Percentiles rank a stretch among this genome's conserved stretches.
phyloP scores from a whole-genome alignment of 1,140 invertebrate genomes.

The Bombus waltoni region DNA sequence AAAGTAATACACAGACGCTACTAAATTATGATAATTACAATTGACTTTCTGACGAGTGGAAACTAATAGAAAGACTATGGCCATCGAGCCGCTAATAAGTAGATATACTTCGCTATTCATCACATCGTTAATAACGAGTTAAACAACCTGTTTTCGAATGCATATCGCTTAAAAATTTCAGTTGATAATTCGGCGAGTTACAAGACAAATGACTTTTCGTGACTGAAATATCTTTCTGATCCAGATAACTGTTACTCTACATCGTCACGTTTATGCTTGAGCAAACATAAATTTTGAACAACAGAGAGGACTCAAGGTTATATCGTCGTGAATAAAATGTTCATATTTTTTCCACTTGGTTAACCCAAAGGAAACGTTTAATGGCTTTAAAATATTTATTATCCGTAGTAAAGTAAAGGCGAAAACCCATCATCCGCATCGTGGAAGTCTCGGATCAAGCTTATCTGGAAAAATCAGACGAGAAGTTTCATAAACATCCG shows the following conservation, averaged over 20 bases:
- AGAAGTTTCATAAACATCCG: neutral
- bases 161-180: too few species aligned
- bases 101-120: too few species aligned
- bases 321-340: neutral
- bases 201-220: too few species aligned
- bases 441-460: neutral
- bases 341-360: neutral
- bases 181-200: too few species aligned
- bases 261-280: neutral
- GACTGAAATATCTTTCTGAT: too few species aligned
- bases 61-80: too few species aligned
- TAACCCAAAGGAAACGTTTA: neutral
- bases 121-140: too few species aligned
- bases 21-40: too few species aligned
- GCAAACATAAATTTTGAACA: neutral
- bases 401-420: neutral
- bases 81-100: too few species aligned
- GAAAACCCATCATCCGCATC: neutral
- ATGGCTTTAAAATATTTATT: constrained; percentile 9
- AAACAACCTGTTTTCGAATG: too few species aligned
- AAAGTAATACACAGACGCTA: too few species aligned
- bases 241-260: neutral
- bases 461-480: neutral
- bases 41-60: too few species aligned
- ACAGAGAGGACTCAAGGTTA: neutral